A percentile compares a stretch with the other conserved stretches of the same genome.
Conservation (phyloP, 2,797 vertebrate species). For the Acanthiza pusilla region DNA sequence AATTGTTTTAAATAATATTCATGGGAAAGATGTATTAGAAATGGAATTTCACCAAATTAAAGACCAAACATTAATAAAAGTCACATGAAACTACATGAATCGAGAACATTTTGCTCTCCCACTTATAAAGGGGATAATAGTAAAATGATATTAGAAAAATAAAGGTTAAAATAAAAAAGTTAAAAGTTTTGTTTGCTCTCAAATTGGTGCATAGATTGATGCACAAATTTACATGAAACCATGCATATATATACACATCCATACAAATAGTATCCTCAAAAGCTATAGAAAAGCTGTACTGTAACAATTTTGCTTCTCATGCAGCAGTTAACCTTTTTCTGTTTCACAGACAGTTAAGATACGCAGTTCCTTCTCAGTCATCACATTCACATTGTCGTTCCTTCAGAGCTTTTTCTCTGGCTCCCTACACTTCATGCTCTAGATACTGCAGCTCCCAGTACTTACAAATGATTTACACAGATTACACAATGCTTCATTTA, state of each 20-base stretch:
- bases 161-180: background rate
- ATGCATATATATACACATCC: too few species aligned
- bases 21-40: background rate
- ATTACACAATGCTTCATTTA: slow-evolving; percentile 52
- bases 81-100: background rate
- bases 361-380: background rate
- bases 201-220: background rate
- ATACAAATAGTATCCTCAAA: background rate
- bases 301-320: background rate
- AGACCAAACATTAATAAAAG: background rate
- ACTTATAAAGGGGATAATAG: background rate
- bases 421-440: slow-evolving; percentile 39
- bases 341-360: background rate
- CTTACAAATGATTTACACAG: slow-evolving; percentile 37
- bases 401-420: slow-evolving; percentile 12
- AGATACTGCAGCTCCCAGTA: background rate
- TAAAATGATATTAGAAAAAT: background rate
- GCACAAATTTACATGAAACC: background rate
- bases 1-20: background rate
- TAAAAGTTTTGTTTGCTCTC: background rate
- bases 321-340: background rate
- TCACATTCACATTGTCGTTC: background rate
- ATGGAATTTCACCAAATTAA: background rate
- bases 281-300: background rate
- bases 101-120: background rate